Evolutionary conservation across 2,888 invertebrate species (phyloP), one percentile per base, ranked within the genome.

Genomic region (Drosophila recens): DNA sequence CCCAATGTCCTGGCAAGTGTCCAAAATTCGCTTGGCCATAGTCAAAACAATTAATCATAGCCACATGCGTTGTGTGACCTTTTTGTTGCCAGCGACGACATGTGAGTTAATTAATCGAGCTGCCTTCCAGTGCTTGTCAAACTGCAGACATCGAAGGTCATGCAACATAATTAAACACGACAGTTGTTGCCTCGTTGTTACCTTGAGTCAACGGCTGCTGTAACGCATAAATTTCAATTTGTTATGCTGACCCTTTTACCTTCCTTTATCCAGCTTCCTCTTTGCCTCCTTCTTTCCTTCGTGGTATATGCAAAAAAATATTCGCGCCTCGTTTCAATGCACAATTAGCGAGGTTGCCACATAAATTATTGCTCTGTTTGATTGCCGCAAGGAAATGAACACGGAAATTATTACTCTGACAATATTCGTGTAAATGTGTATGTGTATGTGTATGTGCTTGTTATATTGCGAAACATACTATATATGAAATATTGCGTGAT

Each of bases 191-290:
- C 54, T 61, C 42, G 27, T 27, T 27, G 27, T 27, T 27, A 70
- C 70, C 75, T 75, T 69, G 69, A 43, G 49, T 36, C 63, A 27
- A 6, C 30, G 23, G 33, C 43, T 54, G 74, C 36, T 61, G 79
- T 64, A 57, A 54, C 80, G 87, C 89, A 89, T 84, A 87, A 89
- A 89, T 89, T 85, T 84, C 89, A 87, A 89, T 84, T 89, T 80
- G 76, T 85, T 75, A 71, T 65, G 64, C 70, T 54, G 38, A 27
- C 49, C 49, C 33, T 33, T 15, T 15, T 3, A 11, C 4, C 23
- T 17, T 10, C 15, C 23, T 2, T 9, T 2, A 10, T 10, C 15
- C 8, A 6, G 27, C 27, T 27, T 27, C 6, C 27, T 6, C 6
- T 6, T 23, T 4, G 11, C 23, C 46, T 11, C 43, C 48, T 13